Evolutionary conservation across 1,140 invertebrate genomes (phyloP).

Genomic region (Anoplolepis gracilipes): DNA sequence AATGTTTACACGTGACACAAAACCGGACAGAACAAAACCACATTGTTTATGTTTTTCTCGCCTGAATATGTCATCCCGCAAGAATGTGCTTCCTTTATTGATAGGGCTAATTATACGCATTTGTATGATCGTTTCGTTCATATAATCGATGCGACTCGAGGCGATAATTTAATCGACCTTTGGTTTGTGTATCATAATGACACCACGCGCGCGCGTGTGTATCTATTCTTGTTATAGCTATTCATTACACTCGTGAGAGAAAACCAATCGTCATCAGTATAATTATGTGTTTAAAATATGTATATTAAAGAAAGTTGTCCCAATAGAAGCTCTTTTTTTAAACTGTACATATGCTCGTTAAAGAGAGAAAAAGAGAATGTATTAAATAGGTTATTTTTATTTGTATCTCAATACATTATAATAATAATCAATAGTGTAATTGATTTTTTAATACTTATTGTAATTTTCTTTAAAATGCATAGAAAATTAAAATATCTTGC

Average conservation of each 20-base stretch:
- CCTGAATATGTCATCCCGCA: conserved; percentile 13
- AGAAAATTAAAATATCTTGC: neutral
- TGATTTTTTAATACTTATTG: neutral
- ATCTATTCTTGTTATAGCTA: neutral
- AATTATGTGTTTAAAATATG: conserved; percentile 11
- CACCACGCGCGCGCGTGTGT: no score
- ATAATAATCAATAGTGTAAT: neutral
- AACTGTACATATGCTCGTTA: no score
- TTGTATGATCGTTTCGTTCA: conserved; percentile 47
- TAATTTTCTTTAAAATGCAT: neutral
- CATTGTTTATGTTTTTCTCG: conserved; percentile 11
- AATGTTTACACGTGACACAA: neutral
- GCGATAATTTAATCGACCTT: conserved; percentile 58
- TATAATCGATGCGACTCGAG: neutral
- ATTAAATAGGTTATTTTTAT: no score
- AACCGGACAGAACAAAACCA: conserved; percentile 23
- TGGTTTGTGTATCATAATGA: neutral
- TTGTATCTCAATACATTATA: neutral
- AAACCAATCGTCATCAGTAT: neutral
- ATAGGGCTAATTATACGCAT: conserved; percentile 66
- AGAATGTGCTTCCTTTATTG: conserved; percentile 53
- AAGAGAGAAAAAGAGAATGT: no score
- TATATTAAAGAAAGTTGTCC: neutral
- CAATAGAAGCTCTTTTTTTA: neutral
- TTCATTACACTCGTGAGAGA: conserved; percentile 10